phyloP scores from a whole-genome alignment of 1,140 invertebrate genomes.

The silkworm (Bombyx mori) region DNA sequence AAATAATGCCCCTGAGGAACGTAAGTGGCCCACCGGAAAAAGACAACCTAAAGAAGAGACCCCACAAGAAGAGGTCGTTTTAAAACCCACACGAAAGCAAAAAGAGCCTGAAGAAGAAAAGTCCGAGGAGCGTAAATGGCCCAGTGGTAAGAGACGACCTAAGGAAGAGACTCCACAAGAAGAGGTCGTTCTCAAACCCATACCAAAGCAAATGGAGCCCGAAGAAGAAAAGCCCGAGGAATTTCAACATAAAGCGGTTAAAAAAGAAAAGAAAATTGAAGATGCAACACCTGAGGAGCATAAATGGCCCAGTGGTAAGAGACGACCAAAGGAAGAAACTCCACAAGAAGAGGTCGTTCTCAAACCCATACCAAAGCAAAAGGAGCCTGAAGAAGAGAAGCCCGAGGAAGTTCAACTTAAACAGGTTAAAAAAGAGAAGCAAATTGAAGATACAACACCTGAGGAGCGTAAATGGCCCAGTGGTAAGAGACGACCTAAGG shows the following conservation, averaged over 20 bases:
- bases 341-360: conserved; percentile 45
- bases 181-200: too few species aligned
- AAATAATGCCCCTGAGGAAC: conserved; percentile 13
- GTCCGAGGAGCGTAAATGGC: conserved; percentile 20
- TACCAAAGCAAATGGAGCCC: too few species aligned
- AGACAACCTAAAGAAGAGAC: conserved; percentile 22
- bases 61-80: conserved; percentile 15
- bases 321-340: conserved; percentile 23
- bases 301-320: too few species aligned
- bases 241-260: too few species aligned
- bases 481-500: conserved; percentile 2
- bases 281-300: too few species aligned
- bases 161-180: too few species aligned
- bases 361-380: conserved; percentile 18
- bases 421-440: conserved; percentile 5
- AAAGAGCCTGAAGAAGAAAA: conserved; percentile 38
- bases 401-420: neutral
- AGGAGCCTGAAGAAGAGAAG: conserved; percentile 16
- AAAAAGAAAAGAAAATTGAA: too few species aligned
- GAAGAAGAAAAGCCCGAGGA: too few species aligned
- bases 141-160: too few species aligned
- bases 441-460: too few species aligned
- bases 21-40: conserved; percentile 24
- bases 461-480: neutral
- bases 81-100: conserved; percentile 55